Base-by-base conservation (phyloP, 2,113 vertebrate species). In the Nettapus auritus region DNA sequence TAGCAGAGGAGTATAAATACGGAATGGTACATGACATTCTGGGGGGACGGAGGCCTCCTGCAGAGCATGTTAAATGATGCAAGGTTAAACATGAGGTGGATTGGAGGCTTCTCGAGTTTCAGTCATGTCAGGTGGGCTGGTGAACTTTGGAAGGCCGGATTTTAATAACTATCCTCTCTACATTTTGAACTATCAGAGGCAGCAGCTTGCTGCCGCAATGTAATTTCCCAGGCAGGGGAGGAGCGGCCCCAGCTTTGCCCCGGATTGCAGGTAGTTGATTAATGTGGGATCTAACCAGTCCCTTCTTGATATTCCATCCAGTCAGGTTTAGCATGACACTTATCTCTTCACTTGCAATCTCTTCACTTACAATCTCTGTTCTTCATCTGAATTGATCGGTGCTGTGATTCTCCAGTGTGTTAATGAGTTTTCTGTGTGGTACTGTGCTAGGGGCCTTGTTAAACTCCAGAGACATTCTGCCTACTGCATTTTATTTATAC, bases 401-500 rank as follows among this genome's bases (percentile, higher is more conserved):
- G 89, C 81, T 46, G 20, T 13, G n/a, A 96, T 96, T 95, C 83
- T 59, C 48, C 1, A 2, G 86, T 82, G 87, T 89, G 78, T 91
- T 95, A 86, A 94, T 85, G 69, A 88, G 95, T 96, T 96, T 97
- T 96, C 78, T 95, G 57, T 57, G 80, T 78, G 73, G 55, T 74
- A 22, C 36, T 63, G 33, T 89, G 94, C 92, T 96, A 1, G 78
- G 89, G 69, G 82, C 56, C 86, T 82, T 80, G 73, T 89, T 96
- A 84, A 76, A 59, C 90, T 42, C 89, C 42, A 81, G 87, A 95
- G 91, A 90, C 86, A 80, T 44, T 42, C 90, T 77, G 92, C n/a
- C 63, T 95, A 62, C 79, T 86, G 85, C 63, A 55, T 96, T 95
- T 96, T 97, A 94, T 96, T 93, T 92, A 90, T 94, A 91, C 85